phyloP scores from a whole-genome alignment of 2,113 vertebrate species.

The Bolborhynchus lineola region DNA sequence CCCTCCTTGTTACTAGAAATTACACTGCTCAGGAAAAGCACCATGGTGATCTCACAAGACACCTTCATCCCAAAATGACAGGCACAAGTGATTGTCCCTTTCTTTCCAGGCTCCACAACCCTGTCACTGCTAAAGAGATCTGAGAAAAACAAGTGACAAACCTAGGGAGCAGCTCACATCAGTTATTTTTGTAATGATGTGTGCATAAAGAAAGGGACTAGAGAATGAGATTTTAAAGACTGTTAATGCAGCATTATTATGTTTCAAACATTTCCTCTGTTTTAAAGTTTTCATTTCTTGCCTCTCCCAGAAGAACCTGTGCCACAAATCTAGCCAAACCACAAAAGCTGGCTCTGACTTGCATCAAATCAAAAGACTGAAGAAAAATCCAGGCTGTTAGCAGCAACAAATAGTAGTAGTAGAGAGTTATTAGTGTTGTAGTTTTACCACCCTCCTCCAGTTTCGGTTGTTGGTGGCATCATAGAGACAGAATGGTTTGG shows the following conservation, averaged over 20 bases:
- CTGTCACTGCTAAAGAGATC: neutral
- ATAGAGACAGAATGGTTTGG: neutral
- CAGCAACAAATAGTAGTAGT: conserved; percentile 36
- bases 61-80: neutral
- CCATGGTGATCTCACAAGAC: neutral
- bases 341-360: conserved; percentile 63
- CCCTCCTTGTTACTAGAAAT: neutral
- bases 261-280: conserved; percentile 47
- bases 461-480: neutral
- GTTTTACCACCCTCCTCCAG: neutral
- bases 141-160: neutral
- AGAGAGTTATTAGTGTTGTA: neutral
- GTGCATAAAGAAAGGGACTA: neutral
- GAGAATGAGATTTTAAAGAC: conserved; percentile 37
- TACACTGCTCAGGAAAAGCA: neutral
- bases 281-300: conserved; percentile 47
- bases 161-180: neutral
- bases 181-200: neutral
- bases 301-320: conserved; percentile 49
- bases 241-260: conserved; percentile 17
- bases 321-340: conserved; percentile 42
- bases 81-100: neutral
- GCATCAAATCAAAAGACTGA: conserved; percentile 26
- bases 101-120: neutral
- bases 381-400: conserved; percentile 25